phyloP scores from a whole-genome alignment of 2,113 vertebrate species.

The Passer montanus region DNA sequence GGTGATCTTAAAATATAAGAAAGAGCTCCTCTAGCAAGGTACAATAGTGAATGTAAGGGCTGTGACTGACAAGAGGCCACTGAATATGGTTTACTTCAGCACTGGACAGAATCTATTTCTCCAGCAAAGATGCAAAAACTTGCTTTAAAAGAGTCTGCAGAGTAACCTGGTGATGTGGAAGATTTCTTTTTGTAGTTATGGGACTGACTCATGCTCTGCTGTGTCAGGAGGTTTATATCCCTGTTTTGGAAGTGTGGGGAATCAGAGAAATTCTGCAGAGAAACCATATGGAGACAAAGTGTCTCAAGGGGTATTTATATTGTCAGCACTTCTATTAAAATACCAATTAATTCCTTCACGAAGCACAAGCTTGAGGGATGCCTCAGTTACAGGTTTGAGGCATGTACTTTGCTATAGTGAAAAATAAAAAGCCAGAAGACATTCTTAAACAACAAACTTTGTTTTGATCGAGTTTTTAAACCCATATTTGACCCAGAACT shows the following conservation, averaged over 20 bases:
- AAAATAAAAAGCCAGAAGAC: background rate
- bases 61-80: accelerated
- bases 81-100: background rate
- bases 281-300: constrained; percentile 48
- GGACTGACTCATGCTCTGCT: constrained; percentile 43
- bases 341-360: background rate
- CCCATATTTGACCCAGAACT: background rate
- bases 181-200: background rate
- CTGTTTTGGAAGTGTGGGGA: constrained; percentile 33
- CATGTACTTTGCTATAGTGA: accelerated
- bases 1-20: background rate
- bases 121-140: background rate
- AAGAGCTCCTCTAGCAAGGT: background rate
- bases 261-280: constrained; percentile 16
- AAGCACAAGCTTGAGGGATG: background rate
- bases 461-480: background rate
- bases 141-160: background rate
- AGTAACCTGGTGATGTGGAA: background rate
- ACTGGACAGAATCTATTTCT: background rate
- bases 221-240: constrained; percentile 47
- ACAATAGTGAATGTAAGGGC: background rate
- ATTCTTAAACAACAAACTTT: background rate
- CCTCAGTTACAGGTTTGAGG: background rate
- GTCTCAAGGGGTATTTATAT: constrained; percentile 30
- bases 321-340: constrained; percentile 45